Percentiles rank a stretch among this genome's conserved stretches.
phyloP scores from a whole-genome alignment of 2,797 vertebrate genomes.

The Brotula barbata region DNA sequence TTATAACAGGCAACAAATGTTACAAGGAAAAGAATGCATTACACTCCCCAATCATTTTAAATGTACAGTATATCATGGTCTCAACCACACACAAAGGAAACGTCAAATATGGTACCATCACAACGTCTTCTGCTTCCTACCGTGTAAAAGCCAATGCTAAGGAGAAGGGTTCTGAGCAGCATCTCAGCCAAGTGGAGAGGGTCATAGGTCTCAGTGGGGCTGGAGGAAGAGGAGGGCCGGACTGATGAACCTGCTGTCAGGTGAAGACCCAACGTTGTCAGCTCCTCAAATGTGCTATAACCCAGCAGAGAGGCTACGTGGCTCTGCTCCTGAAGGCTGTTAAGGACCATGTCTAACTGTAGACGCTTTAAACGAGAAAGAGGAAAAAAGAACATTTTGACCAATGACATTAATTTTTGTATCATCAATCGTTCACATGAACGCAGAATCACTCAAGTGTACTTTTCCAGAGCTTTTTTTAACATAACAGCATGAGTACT shows the following conservation, averaged over 20 bases:
- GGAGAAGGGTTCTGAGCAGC: conserved; percentile 81
- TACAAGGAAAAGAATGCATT: background rate
- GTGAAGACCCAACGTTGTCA: conserved; percentile 65
- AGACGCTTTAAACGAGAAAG: conserved; percentile 72
- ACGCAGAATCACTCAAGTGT: too few relatives aligned
- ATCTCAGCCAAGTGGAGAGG: conserved; percentile 82
- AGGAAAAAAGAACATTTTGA: conserved; percentile 5
- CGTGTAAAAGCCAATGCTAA: conserved; percentile 84
- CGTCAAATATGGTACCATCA: background rate
- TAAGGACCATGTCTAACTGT: conserved; percentile 85
- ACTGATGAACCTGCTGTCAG: conserved; percentile 57
- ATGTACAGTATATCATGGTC: background rate
- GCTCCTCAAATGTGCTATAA: conserved; percentile 81
- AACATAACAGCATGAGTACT: too few relatives aligned
- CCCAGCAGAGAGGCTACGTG: conserved; percentile 82
- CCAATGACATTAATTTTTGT: too few relatives aligned
- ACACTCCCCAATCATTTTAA: background rate
- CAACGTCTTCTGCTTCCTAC: conserved; percentile 51
- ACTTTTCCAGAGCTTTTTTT: too few relatives aligned
- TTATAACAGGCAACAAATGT: background rate
- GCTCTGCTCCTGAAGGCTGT: conserved; percentile 85
- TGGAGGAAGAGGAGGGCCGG: conserved; percentile 61
- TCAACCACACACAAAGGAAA: background rate
- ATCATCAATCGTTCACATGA: too few relatives aligned
- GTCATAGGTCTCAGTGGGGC: conserved; percentile 71